Conservation (phyloP, 92 coral and sea anemone genomes). For the Heliopora coerulea region DNA sequence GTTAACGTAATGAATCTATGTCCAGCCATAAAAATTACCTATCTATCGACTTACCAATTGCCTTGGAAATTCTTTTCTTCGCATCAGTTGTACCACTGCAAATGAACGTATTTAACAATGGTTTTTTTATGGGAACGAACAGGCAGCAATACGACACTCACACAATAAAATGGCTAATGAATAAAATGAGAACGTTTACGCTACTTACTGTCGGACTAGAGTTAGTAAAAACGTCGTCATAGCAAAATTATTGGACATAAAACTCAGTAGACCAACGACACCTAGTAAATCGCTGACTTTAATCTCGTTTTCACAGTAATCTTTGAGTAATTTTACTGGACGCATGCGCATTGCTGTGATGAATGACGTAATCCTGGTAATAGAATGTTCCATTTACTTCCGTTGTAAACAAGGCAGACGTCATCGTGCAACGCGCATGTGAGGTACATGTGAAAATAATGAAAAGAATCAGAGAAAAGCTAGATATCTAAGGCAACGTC, state of each 20-base stretch:
- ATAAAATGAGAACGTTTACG: neutral
- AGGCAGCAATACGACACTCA: too few relatives aligned
- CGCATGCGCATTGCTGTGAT: conserved; percentile 22
- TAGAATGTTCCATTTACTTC: conserved; percentile 29
- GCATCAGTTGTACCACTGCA: conserved; percentile 37
- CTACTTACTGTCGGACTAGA: conserved; percentile 36
- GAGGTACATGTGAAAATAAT: too few relatives aligned
- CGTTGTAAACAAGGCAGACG: conserved; percentile 20
- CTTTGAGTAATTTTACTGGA: conserved; percentile 29
- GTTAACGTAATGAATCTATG: neutral
- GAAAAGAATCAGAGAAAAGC: too few relatives aligned
- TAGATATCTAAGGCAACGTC: too few relatives aligned
- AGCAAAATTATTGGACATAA: neutral
- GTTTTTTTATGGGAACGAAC: too few relatives aligned
- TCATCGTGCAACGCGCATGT: neutral
- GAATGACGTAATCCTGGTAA: neutral
- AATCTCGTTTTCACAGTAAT: conserved; percentile 27
- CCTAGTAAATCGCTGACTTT: too few relatives aligned
- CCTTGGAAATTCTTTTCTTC: conserved; percentile 23
- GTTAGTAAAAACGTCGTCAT: conserved; percentile 37
- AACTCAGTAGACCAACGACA: neutral
- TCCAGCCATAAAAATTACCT: neutral
- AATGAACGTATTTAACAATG: neutral
- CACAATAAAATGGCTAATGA: too few relatives aligned
- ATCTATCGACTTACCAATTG: conserved; percentile 29